Conservation (phyloP, 2,113 vertebrate species). For the Carassius carassius region DNA sequence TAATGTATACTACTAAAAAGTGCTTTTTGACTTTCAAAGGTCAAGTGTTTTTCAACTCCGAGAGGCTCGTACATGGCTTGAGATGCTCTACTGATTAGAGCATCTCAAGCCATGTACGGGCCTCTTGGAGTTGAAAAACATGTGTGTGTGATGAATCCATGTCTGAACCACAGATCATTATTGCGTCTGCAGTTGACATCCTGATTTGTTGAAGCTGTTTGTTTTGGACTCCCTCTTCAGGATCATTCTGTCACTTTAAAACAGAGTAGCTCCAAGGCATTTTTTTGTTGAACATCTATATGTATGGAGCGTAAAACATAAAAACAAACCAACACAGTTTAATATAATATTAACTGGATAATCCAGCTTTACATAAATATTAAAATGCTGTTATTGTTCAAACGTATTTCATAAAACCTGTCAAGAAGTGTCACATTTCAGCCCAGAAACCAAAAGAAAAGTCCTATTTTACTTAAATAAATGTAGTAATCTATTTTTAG, state of each 20-base stretch:
- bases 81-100: no score
- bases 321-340: constrained; percentile 6
- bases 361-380: background rate
- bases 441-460: background rate
- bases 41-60: constrained; percentile 20
- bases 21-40: constrained; percentile 41
- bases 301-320: background rate
- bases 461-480: background rate
- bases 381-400: background rate
- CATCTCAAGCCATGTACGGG: no score
- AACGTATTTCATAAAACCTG: background rate
- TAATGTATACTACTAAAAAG: background rate
- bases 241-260: background rate
- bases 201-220: background rate
- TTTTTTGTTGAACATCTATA: background rate
- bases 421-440: background rate
- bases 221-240: background rate
- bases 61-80: background rate
- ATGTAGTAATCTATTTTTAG: background rate
- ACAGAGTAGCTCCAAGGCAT: background rate
- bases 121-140: no score
- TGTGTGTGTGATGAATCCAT: no score
- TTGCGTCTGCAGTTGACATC: background rate
- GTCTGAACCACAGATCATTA: constrained; percentile 9
- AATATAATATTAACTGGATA: background rate